Percentiles rank a stretch among this genome's conserved stretches.
Evolutionary conservation across 2,113 vertebrate genomes (phyloP).

Genomic region (Nicator chloris): DNA sequence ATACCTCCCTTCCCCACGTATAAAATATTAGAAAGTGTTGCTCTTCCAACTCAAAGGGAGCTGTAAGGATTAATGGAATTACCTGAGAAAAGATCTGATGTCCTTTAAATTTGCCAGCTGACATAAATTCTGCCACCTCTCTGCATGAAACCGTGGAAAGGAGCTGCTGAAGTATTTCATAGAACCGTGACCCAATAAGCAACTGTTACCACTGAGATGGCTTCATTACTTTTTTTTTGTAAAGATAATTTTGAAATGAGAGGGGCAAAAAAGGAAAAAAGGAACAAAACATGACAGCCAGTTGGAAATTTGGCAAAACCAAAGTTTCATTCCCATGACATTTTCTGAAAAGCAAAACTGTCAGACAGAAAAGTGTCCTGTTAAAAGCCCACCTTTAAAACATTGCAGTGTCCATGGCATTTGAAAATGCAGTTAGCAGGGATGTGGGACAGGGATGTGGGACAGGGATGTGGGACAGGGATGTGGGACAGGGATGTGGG

Average conservation of each 20-base stretch:
- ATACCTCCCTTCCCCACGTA: background rate
- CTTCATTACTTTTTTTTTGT: background rate
- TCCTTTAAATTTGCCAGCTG: background rate
- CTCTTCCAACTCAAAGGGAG: background rate
- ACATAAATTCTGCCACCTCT: background rate
- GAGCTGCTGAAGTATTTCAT: background rate
- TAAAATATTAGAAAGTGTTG: background rate
- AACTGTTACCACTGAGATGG: background rate
- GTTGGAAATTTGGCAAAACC: background rate
- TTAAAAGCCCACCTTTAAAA: background rate
- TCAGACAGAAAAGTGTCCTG: background rate
- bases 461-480: background rate
- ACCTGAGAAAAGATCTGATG: background rate
- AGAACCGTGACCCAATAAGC: background rate
- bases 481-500: background rate
- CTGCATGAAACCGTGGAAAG: background rate
- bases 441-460: background rate
- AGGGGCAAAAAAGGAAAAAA: background rate
- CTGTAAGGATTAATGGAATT: background rate
- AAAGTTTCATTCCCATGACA: background rate
- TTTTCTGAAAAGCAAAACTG: background rate
- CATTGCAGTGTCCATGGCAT: rapidly evolving
- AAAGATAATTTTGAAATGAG: background rate
- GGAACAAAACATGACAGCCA: background rate
- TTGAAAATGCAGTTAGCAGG: background rate